Base-by-base conservation (phyloP, 2,888 invertebrate genomes). In the Lasioglossum villosulum region DNA sequence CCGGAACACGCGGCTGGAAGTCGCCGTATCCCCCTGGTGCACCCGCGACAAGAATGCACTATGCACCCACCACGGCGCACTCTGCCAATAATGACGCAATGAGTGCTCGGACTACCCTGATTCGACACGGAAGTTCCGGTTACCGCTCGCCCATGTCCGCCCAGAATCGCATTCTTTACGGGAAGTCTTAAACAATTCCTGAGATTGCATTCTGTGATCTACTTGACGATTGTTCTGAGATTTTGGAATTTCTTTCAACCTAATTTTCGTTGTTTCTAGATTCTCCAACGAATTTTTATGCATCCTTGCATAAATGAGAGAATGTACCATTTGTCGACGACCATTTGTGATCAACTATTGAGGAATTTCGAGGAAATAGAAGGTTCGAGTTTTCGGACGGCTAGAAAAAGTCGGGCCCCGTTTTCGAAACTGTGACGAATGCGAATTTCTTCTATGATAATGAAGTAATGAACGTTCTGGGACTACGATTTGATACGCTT, bases 401-500 rank as follows among this genome's bases (percentile, higher is more conserved):
- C 0, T 23, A 48, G 34, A 30, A 48, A 72, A 72, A 52, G 48
- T 52, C 34, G 27, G 48, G 16, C 4, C 4, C 23, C 30, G 23
- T 48, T 34, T 37, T 23, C 68, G 68, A 39, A 59, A 81, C 82
- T 77, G 79, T 87, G 71, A 75, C 92, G 89, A 93, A 93, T 91
- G 84, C 88, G 89, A 90, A 90, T 90, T 86, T 92, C 89, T 91
- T 80, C 90, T 82, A 88, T 90, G 92, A 93, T 94, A 93, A 94
- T 93, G 92, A 94, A 91, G 92, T 92, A 93, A 94, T 93, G 92
- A 94, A 92, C 91, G 92, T 83, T 88, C 90, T 88, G 90, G 89
- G 86, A 88, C 91, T 80, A 86, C 86, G 87, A 94, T 93, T 93
- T 86, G 92, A 87, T 88, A 90, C 91, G 92, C 91, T 89, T 89